A percentile compares a stretch with the other conserved stretches of the same genome.
Conservation (phyloP, 2,888 invertebrate genomes). For the Acronicta aceris region DNA sequence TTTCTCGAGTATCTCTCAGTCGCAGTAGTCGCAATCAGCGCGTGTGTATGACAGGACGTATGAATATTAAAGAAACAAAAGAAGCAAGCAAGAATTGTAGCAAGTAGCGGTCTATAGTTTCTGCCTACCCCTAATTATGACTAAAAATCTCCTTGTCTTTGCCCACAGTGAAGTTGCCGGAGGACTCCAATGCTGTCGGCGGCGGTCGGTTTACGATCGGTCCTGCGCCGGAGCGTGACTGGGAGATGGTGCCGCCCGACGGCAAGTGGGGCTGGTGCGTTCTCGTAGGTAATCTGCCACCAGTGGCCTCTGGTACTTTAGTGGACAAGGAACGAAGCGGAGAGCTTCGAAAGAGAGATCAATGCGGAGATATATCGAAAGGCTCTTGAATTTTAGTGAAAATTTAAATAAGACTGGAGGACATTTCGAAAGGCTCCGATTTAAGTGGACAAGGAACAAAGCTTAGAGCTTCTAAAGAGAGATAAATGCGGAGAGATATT, state of each 20-base stretch:
- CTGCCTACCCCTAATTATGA: too few relatives aligned
- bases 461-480: neutral
- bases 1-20: too few relatives aligned
- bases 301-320: conserved; percentile 25
- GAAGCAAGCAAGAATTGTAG: too few relatives aligned
- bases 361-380: too few relatives aligned
- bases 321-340: neutral
- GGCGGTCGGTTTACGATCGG: conserved; percentile 84
- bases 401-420: too few relatives aligned
- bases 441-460: conserved; percentile 1
- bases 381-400: too few relatives aligned
- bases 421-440: too few relatives aligned
- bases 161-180: conserved; percentile 81
- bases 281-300: conserved; percentile 84
- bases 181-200: conserved; percentile 75
- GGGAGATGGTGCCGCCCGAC: conserved; percentile 94
- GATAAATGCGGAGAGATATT: too few relatives aligned
- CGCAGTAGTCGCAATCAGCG: too few relatives aligned
- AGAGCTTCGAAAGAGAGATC: neutral
- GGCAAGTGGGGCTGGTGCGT: conserved; percentile 96
- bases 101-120: too few relatives aligned
- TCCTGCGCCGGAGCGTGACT: conserved; percentile 88
- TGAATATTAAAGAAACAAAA: too few relatives aligned
- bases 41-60: too few relatives aligned
- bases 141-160: conserved; percentile 24